phyloP scores from a whole-genome alignment of 2,797 vertebrate species.

The Onychomys arenicola region DNA sequence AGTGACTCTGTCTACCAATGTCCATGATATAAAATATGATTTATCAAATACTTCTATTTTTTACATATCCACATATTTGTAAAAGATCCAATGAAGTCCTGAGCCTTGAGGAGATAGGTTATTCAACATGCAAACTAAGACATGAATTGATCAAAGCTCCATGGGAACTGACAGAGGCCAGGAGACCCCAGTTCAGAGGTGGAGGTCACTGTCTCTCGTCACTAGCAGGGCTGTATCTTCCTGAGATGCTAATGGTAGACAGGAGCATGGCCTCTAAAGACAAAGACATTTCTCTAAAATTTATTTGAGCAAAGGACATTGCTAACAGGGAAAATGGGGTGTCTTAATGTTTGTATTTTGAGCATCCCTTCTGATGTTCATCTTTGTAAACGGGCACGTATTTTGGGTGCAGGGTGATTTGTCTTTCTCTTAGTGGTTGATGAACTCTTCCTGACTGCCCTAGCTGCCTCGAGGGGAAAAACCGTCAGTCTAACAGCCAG shows the following conservation, averaged over 20 bases:
- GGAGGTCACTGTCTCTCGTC: neutral
- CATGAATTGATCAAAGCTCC: neutral
- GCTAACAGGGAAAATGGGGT: neutral
- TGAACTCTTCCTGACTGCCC: neutral
- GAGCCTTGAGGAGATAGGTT: neutral
- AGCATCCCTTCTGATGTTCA: neutral
- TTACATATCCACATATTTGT: neutral
- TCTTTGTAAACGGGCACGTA: neutral
- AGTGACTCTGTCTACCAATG: neutral
- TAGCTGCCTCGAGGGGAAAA: neutral
- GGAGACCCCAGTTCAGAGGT: neutral
- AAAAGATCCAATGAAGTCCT: neutral
- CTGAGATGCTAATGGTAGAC: neutral
- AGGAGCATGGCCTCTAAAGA: neutral
- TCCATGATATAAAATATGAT: neutral
- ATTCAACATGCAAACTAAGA: neutral
- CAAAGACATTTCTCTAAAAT: neutral
- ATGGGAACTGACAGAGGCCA: neutral
- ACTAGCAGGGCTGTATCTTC: neutral
- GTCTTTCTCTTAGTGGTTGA: neutral
- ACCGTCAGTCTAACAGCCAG: neutral
- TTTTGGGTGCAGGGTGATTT: neutral
- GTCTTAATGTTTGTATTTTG: neutral
- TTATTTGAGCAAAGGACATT: neutral
- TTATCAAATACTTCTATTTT: neutral